Conservation (phyloP, 1,140 invertebrate species). For the Solenopsis fugax region DNA sequence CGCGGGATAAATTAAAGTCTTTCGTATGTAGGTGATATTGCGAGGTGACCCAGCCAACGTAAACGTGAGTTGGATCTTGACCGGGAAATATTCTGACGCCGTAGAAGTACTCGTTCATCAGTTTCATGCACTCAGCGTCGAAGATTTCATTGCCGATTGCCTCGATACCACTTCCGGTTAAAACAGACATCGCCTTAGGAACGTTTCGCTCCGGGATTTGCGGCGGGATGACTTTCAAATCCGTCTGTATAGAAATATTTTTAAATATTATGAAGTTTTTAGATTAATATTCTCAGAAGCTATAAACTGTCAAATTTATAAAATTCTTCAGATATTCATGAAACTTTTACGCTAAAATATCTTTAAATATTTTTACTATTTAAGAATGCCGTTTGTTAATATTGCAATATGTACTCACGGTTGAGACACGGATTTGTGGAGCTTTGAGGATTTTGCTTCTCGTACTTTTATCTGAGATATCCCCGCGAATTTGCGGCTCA, state of each 20-base stretch:
- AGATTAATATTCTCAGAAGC: background rate
- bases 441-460: constrained; percentile 71
- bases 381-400: background rate
- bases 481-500: constrained; percentile 88
- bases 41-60: constrained; percentile 99
- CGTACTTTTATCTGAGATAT: constrained; percentile 86
- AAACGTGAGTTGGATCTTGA: constrained; percentile 98
- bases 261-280: background rate
- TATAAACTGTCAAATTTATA: background rate
- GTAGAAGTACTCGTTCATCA: constrained; percentile 99
- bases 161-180: constrained; percentile 90
- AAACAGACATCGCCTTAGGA: constrained; percentile 91
- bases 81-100: constrained; percentile 96
- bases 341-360: background rate
- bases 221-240: constrained; percentile 89
- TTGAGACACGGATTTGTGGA: constrained; percentile 84
- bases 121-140: constrained; percentile 94
- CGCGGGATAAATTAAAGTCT: constrained; percentile 95
- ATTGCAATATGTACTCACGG: constrained; percentile 77
- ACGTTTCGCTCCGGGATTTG: constrained; percentile 90
- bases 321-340: background rate
- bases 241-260: constrained; percentile 85
- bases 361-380: background rate
- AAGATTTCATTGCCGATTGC: constrained; percentile 94
- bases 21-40: constrained; percentile 97